A percentile compares a stretch with the other conserved stretches of the same genome.
phyloP scores from a whole-genome alignment of 2,113 vertebrate species.

The Cromileptes altivelis region DNA sequence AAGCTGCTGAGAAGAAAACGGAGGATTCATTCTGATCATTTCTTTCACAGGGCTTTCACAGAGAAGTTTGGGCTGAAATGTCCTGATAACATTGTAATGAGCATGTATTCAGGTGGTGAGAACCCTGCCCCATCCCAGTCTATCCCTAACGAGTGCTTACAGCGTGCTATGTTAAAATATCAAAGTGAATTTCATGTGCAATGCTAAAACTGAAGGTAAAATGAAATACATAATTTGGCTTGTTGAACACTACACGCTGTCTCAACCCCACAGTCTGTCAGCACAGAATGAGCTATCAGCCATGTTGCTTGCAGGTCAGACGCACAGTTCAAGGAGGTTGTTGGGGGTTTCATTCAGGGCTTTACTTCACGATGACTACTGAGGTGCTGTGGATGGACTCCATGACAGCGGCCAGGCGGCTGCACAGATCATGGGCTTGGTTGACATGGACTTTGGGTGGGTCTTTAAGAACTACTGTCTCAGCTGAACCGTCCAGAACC shows the following conservation, averaged over 20 bases:
- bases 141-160: neutral
- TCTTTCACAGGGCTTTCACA: neutral
- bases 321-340: neutral
- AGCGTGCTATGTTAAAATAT: constrained; percentile 12
- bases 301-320: constrained; percentile 1
- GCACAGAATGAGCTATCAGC: neutral
- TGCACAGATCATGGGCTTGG: constrained; percentile 94
- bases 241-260: neutral
- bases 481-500: constrained; percentile 92
- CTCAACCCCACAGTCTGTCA: neutral
- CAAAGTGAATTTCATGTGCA: constrained; percentile 12
- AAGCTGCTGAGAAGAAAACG: too few species aligned
- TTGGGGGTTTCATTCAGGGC: neutral
- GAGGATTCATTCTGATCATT: neutral
- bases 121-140: neutral
- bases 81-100: neutral
- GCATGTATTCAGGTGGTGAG: neutral
- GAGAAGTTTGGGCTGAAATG: neutral
- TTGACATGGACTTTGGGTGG: constrained; percentile 93
- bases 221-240: neutral
- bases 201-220: constrained; percentile 18
- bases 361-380: constrained; percentile 88
- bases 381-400: constrained; percentile 93
- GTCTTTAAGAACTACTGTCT: constrained; percentile 91
- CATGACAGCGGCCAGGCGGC: constrained; percentile 94